Conservation (phyloP, 2,888 invertebrate genomes). For the Drosophila neonasuta region DNA sequence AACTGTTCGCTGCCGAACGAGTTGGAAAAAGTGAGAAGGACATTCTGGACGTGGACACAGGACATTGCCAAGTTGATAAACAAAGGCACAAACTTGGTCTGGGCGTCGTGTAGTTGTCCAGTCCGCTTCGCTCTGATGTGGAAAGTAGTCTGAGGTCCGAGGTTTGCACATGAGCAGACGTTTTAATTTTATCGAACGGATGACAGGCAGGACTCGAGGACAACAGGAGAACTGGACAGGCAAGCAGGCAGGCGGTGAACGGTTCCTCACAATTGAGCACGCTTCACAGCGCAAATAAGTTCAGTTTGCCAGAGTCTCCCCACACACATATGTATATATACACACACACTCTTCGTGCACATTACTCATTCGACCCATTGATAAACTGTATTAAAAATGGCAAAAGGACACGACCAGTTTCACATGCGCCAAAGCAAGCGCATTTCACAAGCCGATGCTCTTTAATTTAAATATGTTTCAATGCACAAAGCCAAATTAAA, state of each 20-base stretch:
- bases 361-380: slow-evolving; percentile 60
- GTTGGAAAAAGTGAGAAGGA: slow-evolving; percentile 36
- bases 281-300: slow-evolving; percentile 71
- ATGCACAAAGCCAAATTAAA: slow-evolving; percentile 77
- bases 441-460: slow-evolving; percentile 76
- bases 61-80: slow-evolving; percentile 62
- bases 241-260: slow-evolving; percentile 25
- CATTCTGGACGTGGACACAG: slow-evolving; percentile 22
- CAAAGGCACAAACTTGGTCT: slow-evolving; percentile 63
- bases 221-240: slow-evolving; percentile 20
- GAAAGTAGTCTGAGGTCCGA: slow-evolving; percentile 26
- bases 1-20: slow-evolving; percentile 26
- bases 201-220: slow-evolving; percentile 44
- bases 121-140: slow-evolving; percentile 2
- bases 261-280: slow-evolving; percentile 59
- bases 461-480: slow-evolving; percentile 78
- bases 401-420: slow-evolving; percentile 40
- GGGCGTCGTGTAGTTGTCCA: slow-evolving; percentile 4
- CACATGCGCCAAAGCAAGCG: slow-evolving; percentile 49
- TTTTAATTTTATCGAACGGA: slow-evolving; percentile 74
- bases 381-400: slow-evolving; percentile 68
- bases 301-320: slow-evolving; percentile 18
- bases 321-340: no score
- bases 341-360: neutral
- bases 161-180: slow-evolving; percentile 69